Percentiles rank a stretch among this genome's conserved stretches.
Conservation (phyloP, 2,113 vertebrate species). For the Sarotherodon lohbergeri region DNA sequence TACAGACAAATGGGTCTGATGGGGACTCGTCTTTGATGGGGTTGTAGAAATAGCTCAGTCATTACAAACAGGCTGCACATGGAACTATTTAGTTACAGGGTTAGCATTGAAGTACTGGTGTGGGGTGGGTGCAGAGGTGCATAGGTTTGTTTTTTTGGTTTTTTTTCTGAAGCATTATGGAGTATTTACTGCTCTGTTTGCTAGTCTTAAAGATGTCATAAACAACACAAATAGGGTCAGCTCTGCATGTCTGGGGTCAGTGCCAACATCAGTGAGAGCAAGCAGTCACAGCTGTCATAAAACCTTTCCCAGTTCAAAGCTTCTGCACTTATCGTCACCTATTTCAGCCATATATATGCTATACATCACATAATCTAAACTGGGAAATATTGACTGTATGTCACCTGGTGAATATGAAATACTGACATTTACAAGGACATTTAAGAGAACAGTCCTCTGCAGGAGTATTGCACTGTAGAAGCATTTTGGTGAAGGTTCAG, state of each 20-base stretch:
- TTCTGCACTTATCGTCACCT: slow-evolving; percentile 43
- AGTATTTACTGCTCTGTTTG: slow-evolving; percentile 65
- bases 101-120: neutral
- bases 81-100: neutral
- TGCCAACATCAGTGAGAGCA: slow-evolving; percentile 29
- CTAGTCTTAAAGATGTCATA: slow-evolving; percentile 62
- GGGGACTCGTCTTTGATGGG: neutral
- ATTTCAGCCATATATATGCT: slow-evolving; percentile 26
- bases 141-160: neutral
- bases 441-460: slow-evolving; percentile 42
- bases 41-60: slow-evolving; percentile 26
- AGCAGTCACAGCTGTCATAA: slow-evolving; percentile 30
- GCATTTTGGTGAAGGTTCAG: slow-evolving; percentile 22
- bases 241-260: slow-evolving; percentile 62
- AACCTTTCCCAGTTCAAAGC: slow-evolving; percentile 19
- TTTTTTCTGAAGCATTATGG: slow-evolving; percentile 43
- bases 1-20: slow-evolving; percentile 22
- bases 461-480: slow-evolving; percentile 33
- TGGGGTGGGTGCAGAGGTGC: neutral
- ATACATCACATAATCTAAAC: slow-evolving; percentile 47
- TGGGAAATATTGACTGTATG: slow-evolving; percentile 41
- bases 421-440: slow-evolving; percentile 62
- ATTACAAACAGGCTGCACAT: slow-evolving; percentile 3
- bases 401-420: slow-evolving; percentile 55
- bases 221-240: slow-evolving; percentile 65